Conservation (phyloP, 2,113 vertebrate genomes). For the Solea senegalensis region DNA sequence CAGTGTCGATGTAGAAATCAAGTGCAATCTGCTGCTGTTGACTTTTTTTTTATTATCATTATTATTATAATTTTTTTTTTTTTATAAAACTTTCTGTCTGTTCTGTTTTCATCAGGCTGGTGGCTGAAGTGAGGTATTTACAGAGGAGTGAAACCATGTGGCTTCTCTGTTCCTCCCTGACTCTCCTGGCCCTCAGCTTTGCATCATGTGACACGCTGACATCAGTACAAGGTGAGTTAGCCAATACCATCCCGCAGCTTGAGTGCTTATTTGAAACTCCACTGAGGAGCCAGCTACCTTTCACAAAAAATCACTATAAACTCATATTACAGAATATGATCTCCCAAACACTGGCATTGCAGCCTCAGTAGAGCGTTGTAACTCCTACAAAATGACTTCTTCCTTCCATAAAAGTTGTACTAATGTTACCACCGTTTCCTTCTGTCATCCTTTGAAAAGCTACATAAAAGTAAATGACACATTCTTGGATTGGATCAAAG, state of each 20-base stretch:
- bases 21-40: slow-evolving; percentile 61
- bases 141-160: slow-evolving; percentile 74
- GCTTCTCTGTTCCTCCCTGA: slow-evolving; percentile 72
- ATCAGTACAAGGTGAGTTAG: slow-evolving; percentile 72
- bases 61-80: slow-evolving; percentile 32
- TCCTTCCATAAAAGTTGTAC: neutral
- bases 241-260: too few relatives aligned
- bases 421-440: neutral
- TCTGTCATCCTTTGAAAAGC: neutral
- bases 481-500: neutral
- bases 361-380: neutral
- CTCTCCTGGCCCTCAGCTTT: slow-evolving; percentile 70
- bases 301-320: too few relatives aligned
- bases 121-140: slow-evolving; percentile 43
- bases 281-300: too few relatives aligned
- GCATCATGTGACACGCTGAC: slow-evolving; percentile 63
- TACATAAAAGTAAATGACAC: neutral
- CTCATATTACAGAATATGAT: neutral
- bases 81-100: slow-evolving; percentile 29
- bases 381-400: neutral
- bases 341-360: neutral
- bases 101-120: slow-evolving; percentile 55
- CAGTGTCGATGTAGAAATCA: slow-evolving; percentile 57
- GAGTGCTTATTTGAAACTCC: too few relatives aligned
- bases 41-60: slow-evolving; percentile 56